Base-by-base conservation (phyloP, 2,113 vertebrate species). In the Cairina moschata region DNA sequence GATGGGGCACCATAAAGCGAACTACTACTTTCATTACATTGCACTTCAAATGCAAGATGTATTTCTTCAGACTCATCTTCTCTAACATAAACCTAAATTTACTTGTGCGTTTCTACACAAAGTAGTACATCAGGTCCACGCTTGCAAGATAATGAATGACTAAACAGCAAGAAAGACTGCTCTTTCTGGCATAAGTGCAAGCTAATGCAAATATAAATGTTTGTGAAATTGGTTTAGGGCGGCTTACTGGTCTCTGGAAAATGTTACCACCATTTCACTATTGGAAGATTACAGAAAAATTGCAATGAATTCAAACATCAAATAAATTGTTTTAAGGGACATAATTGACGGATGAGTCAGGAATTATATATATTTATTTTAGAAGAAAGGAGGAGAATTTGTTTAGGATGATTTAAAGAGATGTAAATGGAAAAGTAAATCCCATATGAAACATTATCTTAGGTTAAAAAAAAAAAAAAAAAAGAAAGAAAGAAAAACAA, bases 21-120 rank as follows among this genome's bases (percentile, higher is more conserved):
- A 68, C 62, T 75, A 48, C 62, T 72, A 10, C 26, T 84, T 92
- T 87, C 54, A 76, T 87, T 79, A 87, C 67, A 58, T 17, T 79
- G 38, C 42, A 60, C 66, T 95, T 89, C 81, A 93, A 95, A 95
- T 65, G 54, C 44, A 65, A 93, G 76, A 78, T 60, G 22, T 44
- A 87, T 85, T 92, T 93, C 69, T 91, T 91, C 60, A 73, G 58
- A 21, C 0, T 0, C 46, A 68, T 89, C 74, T 92, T 92, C 74
- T 91, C 63, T 36, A 67, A n/a, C 58, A 82, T 52, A 82, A 91
- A 68, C n/a, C 11, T 79, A 63, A 89, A 93, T 90, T 79, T 90
- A 79, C 38, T 65, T 72, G 28, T 82, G 38, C 29, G 34, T 87
- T 95, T 93, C 78, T 87, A 38, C 54, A 52, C 17, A 26, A 76